phyloP scores from a whole-genome alignment of 2,797 vertebrate genomes.

The Columba guinea region DNA sequence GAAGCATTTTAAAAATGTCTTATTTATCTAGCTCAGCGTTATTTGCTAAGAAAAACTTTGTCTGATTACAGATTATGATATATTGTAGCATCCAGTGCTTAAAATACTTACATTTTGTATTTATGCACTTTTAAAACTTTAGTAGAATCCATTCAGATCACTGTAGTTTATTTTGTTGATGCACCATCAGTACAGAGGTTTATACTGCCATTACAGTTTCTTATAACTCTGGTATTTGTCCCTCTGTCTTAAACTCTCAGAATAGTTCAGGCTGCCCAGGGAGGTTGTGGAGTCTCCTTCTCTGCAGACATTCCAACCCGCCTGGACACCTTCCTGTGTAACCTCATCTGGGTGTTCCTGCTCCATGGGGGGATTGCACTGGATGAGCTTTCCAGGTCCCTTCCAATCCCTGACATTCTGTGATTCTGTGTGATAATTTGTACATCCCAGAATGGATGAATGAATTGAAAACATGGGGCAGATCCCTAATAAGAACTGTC shows the following conservation, averaged over 20 bases:
- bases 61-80: neutral
- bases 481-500: neutral
- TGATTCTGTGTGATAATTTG: neutral
- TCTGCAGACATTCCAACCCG: no score
- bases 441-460: neutral
- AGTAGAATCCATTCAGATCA: neutral
- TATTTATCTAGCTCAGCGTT: neutral
- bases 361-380: no score
- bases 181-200: neutral
- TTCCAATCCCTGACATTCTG: no score
- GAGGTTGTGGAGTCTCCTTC: no score
- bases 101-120: neutral
- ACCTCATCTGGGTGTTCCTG: no score
- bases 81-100: neutral
- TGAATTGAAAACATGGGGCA: neutral
- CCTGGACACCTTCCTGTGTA: no score
- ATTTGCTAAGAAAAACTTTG: neutral
- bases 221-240: neutral
- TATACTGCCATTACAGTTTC: neutral
- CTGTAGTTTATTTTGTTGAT: neutral
- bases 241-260: neutral
- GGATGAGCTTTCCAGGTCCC: no score
- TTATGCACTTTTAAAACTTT: neutral
- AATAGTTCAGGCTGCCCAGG: no score
- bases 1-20: neutral